Percentiles rank a stretch among this genome's conserved stretches.
Conservation (phyloP, 2,797 vertebrate species). For the Smutsia temminckii region DNA sequence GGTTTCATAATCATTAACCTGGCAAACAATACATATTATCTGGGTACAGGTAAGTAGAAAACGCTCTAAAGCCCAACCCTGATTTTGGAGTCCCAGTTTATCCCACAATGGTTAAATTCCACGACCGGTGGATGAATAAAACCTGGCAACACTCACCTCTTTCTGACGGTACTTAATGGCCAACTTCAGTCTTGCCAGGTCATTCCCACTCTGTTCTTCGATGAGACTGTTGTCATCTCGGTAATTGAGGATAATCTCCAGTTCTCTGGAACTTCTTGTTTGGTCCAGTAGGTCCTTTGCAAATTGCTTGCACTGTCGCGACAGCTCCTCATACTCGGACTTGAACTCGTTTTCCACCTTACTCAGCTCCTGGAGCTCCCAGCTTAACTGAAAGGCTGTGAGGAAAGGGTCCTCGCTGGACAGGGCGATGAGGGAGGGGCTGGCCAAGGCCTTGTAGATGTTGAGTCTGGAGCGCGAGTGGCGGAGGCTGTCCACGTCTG, state of each 20-base stretch:
- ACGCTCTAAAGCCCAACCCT: background rate
- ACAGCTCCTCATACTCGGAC: slow-evolving; percentile 96
- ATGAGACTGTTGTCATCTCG: slow-evolving; percentile 93
- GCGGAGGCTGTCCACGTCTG: slow-evolving; percentile 95
- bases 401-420: slow-evolving; percentile 99
- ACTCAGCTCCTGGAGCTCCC: slow-evolving; percentile 97
- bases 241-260: slow-evolving; percentile 97
- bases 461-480: slow-evolving; percentile 96
- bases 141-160: slow-evolving; percentile 89
- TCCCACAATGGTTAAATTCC: slow-evolving; percentile 43
- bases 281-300: slow-evolving; percentile 98
- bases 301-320: slow-evolving; percentile 93
- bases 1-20: background rate
- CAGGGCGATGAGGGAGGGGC: slow-evolving; percentile 94
- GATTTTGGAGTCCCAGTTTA: slow-evolving; percentile 23
- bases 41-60: background rate
- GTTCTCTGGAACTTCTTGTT: slow-evolving; percentile 95
- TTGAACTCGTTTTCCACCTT: slow-evolving; percentile 98
- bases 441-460: slow-evolving; percentile 95
- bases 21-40: background rate
- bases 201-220: slow-evolving; percentile 91
- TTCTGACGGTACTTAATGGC: slow-evolving; percentile 99
- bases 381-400: slow-evolving; percentile 96
- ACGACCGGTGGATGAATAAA: slow-evolving; percentile 40
- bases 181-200: slow-evolving; percentile 95